Base-by-base conservation (phyloP, 2,888 invertebrate species). In the Oscheius onirici region DNA sequence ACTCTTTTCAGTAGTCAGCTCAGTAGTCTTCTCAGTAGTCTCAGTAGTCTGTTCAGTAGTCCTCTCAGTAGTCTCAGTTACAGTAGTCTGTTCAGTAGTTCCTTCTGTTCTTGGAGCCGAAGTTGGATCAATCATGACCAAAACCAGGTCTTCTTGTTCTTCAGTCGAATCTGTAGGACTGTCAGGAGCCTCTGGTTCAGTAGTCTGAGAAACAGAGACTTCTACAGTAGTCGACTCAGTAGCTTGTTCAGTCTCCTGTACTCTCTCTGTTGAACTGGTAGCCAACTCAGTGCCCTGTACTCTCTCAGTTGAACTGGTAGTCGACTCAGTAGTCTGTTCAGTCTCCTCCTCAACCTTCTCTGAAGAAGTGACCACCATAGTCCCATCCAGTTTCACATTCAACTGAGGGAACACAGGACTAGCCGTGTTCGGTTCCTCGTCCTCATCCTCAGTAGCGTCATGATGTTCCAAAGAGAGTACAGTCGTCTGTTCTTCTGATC, bases 401-500 rank as follows among this genome's bases (percentile, higher is more conserved):
- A 58, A 41, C 43, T 58, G 40, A n/a, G 58, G 58, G 20, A 58
- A 58, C 6, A 20, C 5, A 17, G 40, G 58, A 58, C 17, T 17
- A 20, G 52, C 5, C 13, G 22, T 22, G 17, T 58, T 41, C 2
- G 8, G 41, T 11, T 58, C 22, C 43, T 40, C 44, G 24, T 57
- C 68, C 6, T 10, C 57, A 1, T 55, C 61, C 15, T 51, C 57
- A 17, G 43, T 20, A 41, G 22, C 60, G 5, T 54, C 52, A 5
- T 34, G 28, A 22, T 54, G 24, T 28, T 55, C 28, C 55, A 55
- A 10, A 55, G n/a, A 26, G n/a, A 24, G n/a, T 46, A 49, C 69
- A 11, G 57, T 41, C 17, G 52, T 52, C 24, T 43, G 46, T 11
- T 43, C 20, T 26, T 68, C 74, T 3, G 68, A 55, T 2, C 6